These are phyloP conservation scores for Catalaphyllia jardinei DNA, from an alignment of 64 coral and sea anemone genomes.

Conservation along the genomic window DNA sequence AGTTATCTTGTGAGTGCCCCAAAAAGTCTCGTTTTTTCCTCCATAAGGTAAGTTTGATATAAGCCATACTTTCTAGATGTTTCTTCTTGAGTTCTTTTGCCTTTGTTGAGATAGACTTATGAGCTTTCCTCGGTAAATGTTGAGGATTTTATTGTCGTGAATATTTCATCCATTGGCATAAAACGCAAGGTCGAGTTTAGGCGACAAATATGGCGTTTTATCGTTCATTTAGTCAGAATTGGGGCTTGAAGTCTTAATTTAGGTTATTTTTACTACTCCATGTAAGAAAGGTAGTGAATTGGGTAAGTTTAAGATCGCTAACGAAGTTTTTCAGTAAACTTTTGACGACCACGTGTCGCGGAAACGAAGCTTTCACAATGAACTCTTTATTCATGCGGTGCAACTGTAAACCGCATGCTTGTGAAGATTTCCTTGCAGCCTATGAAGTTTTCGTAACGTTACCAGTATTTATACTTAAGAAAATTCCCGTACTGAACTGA, in stretches of 20 bases:
- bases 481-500: constrained; percentile 45
- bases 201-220: not conserved
- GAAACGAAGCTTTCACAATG: constrained; percentile 4
- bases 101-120: not conserved
- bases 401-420: constrained; percentile 3
- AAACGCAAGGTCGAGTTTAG: too few species aligned
- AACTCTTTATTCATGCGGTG: not conserved
- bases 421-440: constrained; percentile 11
- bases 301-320: not conserved
- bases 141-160: not conserved
- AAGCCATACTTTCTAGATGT: not conserved
- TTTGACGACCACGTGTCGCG: not conserved
- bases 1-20: not conserved
- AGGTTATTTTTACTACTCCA: not conserved
- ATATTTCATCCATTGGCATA: too few species aligned
- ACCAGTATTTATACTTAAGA: not conserved
- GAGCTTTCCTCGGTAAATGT: not conserved
- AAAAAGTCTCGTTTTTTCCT: not conserved
- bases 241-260: not conserved
- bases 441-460: constrained; percentile 33
- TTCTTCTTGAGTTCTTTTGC: not conserved
- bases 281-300: not conserved
- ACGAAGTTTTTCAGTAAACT: not conserved
- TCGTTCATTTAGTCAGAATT: not conserved
- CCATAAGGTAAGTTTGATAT: not conserved